Evolutionary conservation across 2,113 vertebrate species (phyloP), one percentile per base, ranked within the genome.

Genomic region (Fulica atra): DNA sequence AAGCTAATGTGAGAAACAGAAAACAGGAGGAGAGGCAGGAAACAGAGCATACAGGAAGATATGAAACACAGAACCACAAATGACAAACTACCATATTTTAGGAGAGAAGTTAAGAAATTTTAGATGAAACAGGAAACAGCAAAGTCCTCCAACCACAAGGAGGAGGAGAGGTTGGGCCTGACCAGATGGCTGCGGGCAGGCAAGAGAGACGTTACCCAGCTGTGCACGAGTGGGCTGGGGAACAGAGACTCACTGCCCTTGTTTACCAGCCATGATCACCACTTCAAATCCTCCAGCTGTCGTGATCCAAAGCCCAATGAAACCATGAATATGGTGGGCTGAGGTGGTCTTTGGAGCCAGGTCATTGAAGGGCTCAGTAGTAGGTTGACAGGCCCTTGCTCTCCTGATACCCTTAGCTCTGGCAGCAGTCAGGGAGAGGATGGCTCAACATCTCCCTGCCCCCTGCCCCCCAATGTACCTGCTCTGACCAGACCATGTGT

Each of bases 1-100:
- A 38, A 88, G 35, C 53, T 91, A 53, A 70, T 74, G 78, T 68
- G 60, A 95, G 92, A 90, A 96, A 90, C 86, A 86, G 82, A 96
- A 92, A 90, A 78, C 17, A 86, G 51, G 57, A 80, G 79, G 85
- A 61, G 71, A 61, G 86, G 61, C 93, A 94, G 92, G 95, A 95
- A 95, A 18, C 33, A 87, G 69, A 72, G 28, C 21, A 26, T 6
- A 89, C 69, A 92, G 91, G 95, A 95, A 96, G 92, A 96, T 33
- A n/a, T 83, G 86, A 95, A 88, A 94, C 35, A n/a, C 72, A 76
- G 76, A 94, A 84, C 92, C 50, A 0, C 90, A 96, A 28, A 86
- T 83, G 88, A 84, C 60, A 88, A 94, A 94, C 79, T 59, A 68
- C 36, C n/a, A 11, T 81, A 73, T 68, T 94, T 74, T 71, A 86